These are phyloP conservation scores for Lacerta bilineata DNA, from an alignment of 2,797 vertebrate species.

Conservation along the genomic window DNA sequence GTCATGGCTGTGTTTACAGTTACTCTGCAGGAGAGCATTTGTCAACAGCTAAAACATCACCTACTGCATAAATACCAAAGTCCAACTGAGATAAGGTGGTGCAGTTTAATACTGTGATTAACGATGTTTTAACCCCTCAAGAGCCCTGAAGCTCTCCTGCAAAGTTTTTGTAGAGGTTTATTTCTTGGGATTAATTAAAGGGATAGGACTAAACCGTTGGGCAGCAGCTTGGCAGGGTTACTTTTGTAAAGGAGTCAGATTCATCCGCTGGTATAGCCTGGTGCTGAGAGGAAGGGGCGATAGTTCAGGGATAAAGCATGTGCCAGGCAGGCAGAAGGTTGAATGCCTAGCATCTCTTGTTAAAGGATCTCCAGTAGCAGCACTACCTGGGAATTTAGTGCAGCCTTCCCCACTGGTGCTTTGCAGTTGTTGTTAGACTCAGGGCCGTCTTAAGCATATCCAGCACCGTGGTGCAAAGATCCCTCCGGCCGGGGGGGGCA, in stretches of 20 bases:
- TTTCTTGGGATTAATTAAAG: constrained; percentile 23
- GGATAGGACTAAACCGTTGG: constrained; percentile 38
- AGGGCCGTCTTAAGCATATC: no score
- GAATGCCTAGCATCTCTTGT: background rate
- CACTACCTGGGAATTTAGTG: background rate
- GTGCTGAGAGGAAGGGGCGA: background rate
- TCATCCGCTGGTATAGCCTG: background rate
- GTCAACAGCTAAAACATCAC: constrained; percentile 65
- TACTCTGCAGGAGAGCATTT: constrained; percentile 55
- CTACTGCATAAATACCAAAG: constrained; percentile 70
- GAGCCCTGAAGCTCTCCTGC: background rate
- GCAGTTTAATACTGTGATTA: constrained; percentile 47
- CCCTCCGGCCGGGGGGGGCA: no score
- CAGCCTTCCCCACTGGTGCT: no score
- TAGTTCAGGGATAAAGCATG: background rate
- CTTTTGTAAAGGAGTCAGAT: background rate
- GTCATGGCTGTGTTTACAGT: constrained; percentile 53
- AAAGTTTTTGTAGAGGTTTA: constrained; percentile 7
- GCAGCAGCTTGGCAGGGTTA: background rate
- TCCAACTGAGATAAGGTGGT: constrained; percentile 52
- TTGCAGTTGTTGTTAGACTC: no score
- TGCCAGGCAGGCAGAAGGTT: background rate
- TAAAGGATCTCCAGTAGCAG: background rate
- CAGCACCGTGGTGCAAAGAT: no score
- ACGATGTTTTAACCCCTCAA: constrained; percentile 19